Evolutionary conservation across 2,888 invertebrate genomes (phyloP).

Genomic region (Sphinx pinastri): DNA sequence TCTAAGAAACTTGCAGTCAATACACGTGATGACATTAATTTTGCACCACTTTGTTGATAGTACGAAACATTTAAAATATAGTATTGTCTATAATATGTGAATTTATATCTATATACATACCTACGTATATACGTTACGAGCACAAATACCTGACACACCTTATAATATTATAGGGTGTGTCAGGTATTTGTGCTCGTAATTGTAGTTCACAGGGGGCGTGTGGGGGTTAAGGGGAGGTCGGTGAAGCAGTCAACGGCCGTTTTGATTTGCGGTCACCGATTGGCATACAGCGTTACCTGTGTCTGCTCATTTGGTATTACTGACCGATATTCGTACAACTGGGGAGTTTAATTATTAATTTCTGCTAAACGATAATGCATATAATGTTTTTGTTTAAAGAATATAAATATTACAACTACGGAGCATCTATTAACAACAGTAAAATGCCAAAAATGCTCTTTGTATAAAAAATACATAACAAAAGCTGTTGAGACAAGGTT

Average conservation of each 20-base stretch:
- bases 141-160: too few relatives aligned
- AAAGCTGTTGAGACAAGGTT: too few relatives aligned
- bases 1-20: too few relatives aligned
- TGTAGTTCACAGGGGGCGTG: not conserved
- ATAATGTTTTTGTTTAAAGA: too few relatives aligned
- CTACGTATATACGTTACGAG: too few relatives aligned
- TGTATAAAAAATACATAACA: not conserved
- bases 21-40: too few relatives aligned
- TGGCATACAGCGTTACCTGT: constrained; percentile 14
- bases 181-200: constrained; percentile 2
- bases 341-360: not conserved
- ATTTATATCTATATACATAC: not conserved
- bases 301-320: not conserved
- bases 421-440: too few relatives aligned
- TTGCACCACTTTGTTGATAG: too few relatives aligned
- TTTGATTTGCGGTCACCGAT: constrained; percentile 19
- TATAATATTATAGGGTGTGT: not conserved
- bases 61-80: not conserved
- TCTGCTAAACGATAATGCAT: too few relatives aligned
- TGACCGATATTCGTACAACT: not conserved
- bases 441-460: not conserved
- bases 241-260: constrained; percentile 4
- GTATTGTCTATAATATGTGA: not conserved
- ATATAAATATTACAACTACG: too few relatives aligned
- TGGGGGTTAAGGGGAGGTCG: not conserved